Evolutionary conservation across 2,797 vertebrate genomes (phyloP), one percentile per base, ranked within the genome.

Genomic region (Epinephelus awoara): DNA sequence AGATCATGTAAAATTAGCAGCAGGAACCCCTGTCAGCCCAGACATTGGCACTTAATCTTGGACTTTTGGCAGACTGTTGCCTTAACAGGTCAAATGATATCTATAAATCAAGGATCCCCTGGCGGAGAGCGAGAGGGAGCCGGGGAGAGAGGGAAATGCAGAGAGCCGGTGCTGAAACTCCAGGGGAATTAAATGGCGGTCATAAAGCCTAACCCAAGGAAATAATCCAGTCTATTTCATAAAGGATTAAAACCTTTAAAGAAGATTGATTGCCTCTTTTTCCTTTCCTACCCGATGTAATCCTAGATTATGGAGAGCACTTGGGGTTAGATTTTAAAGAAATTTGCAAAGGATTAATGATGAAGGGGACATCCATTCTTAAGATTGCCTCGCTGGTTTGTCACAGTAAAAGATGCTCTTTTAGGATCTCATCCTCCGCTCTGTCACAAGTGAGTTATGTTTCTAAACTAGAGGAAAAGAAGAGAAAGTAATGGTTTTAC

Each of bases 1-100:
- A 95, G 92, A 96, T 96, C 95, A 96, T 94, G 88, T 95, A 94
- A 95, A 95, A 95, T 96, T 96, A 95, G 95, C 95, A 95, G 94
- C 93, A 95, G 92, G 92, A 93, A 92, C 88, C 73, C 77, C 91
- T 95, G 94, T 96, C 95, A 95, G 92, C 90, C 59, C 85, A 85
- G 94, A 94, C 93, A 91, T 91, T 91, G 92, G 89, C 94, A 95
- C 93, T 96, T 95, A 94, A 96, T 96, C 95, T 96, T 96, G 92
- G 94, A 93, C 93, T 95, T 95, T 95, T 96, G 95, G 93, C 95
- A 94, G 94, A 94, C 94, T 96, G 95, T 96, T 95, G 94, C 95
- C 92, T 96, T 96, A 95, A 95, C 94, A 88, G 95, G 96, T 96
- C 95, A 96, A 96, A 95, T 95, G 94, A 95, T 93, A 94, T 95